Percentiles rank a stretch among this genome's conserved stretches.
Evolutionary conservation across 2,113 vertebrate genomes (phyloP).

Genomic region (Callipepla californica): DNA sequence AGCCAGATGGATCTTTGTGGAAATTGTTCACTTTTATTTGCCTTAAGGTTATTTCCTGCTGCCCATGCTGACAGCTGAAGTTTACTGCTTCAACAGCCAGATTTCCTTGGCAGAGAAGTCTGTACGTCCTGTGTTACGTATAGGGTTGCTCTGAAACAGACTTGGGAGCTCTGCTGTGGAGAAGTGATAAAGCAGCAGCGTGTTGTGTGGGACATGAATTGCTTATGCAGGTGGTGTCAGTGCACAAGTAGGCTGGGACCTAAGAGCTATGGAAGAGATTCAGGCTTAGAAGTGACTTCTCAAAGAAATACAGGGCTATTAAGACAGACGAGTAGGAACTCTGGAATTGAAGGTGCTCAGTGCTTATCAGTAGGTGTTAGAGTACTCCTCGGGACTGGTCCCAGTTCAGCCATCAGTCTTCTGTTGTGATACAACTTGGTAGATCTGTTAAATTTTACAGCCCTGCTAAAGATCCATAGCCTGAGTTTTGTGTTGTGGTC

Average conservation of each 20-base stretch:
- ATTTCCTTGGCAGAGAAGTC: neutral
- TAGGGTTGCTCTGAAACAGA: neutral
- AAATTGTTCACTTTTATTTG: slow-evolving; percentile 33
- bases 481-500: neutral
- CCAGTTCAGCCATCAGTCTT: neutral
- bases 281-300: neutral
- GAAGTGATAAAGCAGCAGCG: neutral
- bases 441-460: neutral
- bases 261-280: neutral
- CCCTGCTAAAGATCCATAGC: neutral
- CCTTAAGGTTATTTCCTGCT: slow-evolving; percentile 20
- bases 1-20: neutral
- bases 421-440: neutral
- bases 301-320: neutral
- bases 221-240: neutral
- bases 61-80: slow-evolving; percentile 6
- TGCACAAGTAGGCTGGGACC: neutral
- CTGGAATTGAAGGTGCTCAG: neutral
- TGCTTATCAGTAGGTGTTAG: neutral
- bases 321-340: neutral
- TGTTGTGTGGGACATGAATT: rapidly evolving
- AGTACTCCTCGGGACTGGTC: neutral
- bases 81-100: neutral
- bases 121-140: neutral
- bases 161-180: neutral